Conservation (phyloP, 2,888 invertebrate species). For the Drosophila paranaensis region DNA sequence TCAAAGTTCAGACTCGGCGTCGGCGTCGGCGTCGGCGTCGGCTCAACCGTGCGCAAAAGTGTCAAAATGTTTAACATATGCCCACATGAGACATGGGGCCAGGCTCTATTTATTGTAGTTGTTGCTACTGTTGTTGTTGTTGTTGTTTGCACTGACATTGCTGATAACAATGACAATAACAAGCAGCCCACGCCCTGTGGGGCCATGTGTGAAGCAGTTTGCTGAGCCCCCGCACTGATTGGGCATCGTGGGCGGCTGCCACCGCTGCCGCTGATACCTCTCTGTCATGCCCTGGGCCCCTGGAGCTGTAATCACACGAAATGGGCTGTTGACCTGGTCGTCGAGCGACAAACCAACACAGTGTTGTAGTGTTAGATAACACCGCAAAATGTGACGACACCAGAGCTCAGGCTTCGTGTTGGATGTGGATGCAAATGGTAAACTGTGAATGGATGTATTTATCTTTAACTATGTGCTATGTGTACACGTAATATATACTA, state of each 20-base stretch:
- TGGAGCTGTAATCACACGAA: constrained; percentile 55
- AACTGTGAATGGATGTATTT: no score
- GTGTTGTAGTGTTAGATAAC: constrained; percentile 17
- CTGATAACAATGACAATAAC: constrained; percentile 77
- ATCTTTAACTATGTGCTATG: no score
- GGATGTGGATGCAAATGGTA: no score
- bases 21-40: constrained; percentile 20
- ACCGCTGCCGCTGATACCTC: background rate
- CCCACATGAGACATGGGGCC: constrained; percentile 65
- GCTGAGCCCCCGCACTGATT: constrained; percentile 22
- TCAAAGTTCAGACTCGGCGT: constrained; percentile 57
- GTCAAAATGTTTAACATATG: constrained; percentile 78
- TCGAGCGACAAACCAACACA: constrained; percentile 2
- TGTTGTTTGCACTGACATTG: constrained; percentile 53
- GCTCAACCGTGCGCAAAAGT: constrained; percentile 71
- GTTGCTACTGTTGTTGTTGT: constrained; percentile 16
- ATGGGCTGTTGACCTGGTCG: constrained; percentile 53
- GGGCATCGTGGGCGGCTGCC: constrained; percentile 10
- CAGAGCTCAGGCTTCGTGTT: background rate
- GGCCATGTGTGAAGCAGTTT: constrained; percentile 10
- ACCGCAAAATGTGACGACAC: background rate
- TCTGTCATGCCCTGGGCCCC: no score
- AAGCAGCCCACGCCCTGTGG: constrained; percentile 42
- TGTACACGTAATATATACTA: no score
- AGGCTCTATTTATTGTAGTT: constrained; percentile 1